Percentiles rank a stretch among this genome's conserved stretches.
Evolutionary conservation across 2,797 vertebrate species (phyloP).

Genomic region (Microcaecilia unicolor): DNA sequence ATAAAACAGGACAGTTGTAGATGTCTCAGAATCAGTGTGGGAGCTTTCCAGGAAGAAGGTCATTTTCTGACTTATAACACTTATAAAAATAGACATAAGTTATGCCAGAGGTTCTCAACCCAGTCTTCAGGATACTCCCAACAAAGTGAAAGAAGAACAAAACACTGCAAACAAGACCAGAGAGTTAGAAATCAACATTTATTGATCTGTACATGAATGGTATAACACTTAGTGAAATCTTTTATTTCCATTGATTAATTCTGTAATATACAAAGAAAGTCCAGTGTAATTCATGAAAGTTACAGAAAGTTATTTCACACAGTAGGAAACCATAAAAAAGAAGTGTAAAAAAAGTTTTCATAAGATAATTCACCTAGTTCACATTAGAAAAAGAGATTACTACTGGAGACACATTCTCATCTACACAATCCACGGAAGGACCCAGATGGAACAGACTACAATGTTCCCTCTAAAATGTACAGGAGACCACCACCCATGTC

Average conservation of each 20-base stretch:
- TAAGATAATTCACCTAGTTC: slow-evolving; percentile 23
- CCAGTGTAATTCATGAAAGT: slow-evolving; percentile 67
- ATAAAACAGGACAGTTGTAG: too few species aligned
- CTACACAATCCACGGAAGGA: slow-evolving; percentile 27
- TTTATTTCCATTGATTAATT: slow-evolving; percentile 45
- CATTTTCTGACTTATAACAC: too few species aligned
- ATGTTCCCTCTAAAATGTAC: too few species aligned
- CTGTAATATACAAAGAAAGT: slow-evolving; percentile 54
- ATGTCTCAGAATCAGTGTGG: too few species aligned
- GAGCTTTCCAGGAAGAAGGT: too few species aligned
- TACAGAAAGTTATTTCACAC: slow-evolving; percentile 66
- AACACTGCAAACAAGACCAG: too few species aligned
- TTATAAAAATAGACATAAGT: too few species aligned
- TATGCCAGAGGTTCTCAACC: too few species aligned
- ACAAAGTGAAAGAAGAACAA: too few species aligned
- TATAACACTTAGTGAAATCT: slow-evolving; percentile 90
- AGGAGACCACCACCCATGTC: too few species aligned
- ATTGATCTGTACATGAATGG: slow-evolving; percentile 96
- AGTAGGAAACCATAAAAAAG: slow-evolving; percentile 62
- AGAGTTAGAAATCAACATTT: slow-evolving; percentile 94
- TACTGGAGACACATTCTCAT: slow-evolving; percentile 35
- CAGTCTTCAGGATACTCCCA: too few species aligned
- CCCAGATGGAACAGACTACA: slow-evolving; percentile 19
- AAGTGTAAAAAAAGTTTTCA: too few species aligned
- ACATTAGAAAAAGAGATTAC: slow-evolving; percentile 34